Evolutionary conservation across 2,888 invertebrate genomes (phyloP).

Genomic region (Eilema sororculum): DNA sequence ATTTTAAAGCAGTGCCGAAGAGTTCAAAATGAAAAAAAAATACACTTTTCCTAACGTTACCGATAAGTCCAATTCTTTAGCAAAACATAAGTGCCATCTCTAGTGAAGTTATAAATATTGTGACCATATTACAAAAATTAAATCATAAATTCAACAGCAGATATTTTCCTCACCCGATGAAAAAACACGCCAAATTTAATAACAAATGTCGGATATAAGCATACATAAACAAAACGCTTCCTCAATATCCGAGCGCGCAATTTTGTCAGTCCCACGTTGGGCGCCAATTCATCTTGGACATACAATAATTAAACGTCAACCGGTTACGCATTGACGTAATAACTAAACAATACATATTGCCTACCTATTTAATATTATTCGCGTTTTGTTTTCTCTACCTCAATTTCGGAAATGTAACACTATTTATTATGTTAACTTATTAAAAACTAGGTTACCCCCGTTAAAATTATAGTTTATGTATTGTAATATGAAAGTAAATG

Average conservation of each 20-base stretch:
- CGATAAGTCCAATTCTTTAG: too few relatives aligned
- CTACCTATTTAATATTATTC: conserved; percentile 9
- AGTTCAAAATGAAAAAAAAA: too few relatives aligned
- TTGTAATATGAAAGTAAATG: neutral
- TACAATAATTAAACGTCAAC: conserved; percentile 61
- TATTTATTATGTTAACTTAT: too few relatives aligned
- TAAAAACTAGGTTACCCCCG: too few relatives aligned
- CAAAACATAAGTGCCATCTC: neutral
- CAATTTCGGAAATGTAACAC: too few relatives aligned
- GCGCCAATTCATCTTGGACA: conserved; percentile 54
- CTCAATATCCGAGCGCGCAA: conserved; percentile 15
- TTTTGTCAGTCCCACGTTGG: conserved; percentile 34
- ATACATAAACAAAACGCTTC: neutral
- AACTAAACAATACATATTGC: conserved; percentile 33
- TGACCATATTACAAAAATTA: neutral
- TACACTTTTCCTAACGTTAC: too few relatives aligned
- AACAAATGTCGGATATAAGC: neutral
- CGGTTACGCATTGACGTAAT: conserved; percentile 26
- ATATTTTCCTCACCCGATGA: neutral
- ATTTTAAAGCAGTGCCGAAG: too few relatives aligned
- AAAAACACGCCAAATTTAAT: neutral
- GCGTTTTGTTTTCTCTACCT: neutral
- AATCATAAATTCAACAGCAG: neutral
- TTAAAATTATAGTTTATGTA: neutral
- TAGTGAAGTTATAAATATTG: neutral